These are phyloP conservation scores for Erebia aethiops DNA, from an alignment of 2,888 invertebrate species.

Conservation along the genomic window DNA sequence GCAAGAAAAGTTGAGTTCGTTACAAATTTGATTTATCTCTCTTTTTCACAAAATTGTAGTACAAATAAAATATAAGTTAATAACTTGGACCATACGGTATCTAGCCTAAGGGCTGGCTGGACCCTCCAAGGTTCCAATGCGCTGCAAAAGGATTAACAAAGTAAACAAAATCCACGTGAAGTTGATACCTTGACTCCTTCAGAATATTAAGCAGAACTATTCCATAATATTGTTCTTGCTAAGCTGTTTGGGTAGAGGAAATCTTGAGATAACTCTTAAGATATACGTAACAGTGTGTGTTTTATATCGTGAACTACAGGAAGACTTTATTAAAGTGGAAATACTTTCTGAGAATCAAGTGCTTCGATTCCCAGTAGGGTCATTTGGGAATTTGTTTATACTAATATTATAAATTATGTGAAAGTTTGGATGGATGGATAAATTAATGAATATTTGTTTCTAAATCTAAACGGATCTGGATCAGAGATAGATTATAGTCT, in stretches of 20 bases:
- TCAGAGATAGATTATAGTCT: no score
- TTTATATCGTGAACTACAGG: background rate
- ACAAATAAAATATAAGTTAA: background rate
- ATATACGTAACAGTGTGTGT: background rate
- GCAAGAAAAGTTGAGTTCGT: no score
- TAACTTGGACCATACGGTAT: constrained; percentile 44
- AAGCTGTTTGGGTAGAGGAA: constrained; percentile 36
- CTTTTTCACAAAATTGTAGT: background rate
- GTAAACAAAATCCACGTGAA: constrained; percentile 66
- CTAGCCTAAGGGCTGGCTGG: constrained; percentile 52
- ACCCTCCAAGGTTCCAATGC: constrained; percentile 51
- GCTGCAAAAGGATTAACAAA: constrained; percentile 63
- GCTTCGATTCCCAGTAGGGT: no score
- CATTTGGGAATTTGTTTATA: no score
- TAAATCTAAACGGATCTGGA: no score
- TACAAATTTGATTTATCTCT: no score
- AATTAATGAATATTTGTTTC: no score
- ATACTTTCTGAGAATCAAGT: no score
- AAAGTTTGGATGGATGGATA: no score
- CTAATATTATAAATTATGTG: no score
- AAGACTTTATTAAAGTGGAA: no score
- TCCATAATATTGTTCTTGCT: constrained; percentile 44
- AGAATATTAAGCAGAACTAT: constrained; percentile 43
- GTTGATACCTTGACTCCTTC: constrained; percentile 50
- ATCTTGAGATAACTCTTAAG: constrained; percentile 29